Evolutionary conservation across 2,888 invertebrate genomes (phyloP), one percentile per base, ranked within the genome.

Genomic region (Eilema sororculum): DNA sequence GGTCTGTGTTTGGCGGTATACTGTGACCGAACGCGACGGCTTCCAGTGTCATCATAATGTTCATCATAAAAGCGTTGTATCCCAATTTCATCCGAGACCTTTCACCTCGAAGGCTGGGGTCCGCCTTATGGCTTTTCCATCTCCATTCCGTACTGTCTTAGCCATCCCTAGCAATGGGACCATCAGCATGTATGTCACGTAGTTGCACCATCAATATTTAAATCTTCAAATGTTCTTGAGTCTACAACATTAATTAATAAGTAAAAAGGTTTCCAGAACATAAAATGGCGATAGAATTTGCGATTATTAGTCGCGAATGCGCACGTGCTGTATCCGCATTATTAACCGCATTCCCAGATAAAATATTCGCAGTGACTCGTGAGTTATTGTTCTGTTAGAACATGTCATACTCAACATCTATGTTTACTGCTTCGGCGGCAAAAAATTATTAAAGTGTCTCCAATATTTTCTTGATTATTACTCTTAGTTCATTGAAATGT

Each of bases 261-360:
- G 5, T 5, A 2, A 28, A 33, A 33, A 33, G 3, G 8, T 33
- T 33, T 33, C 30, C 52, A 52, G n/a, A n/a, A 12, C n/a, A 30
- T 41, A 25, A 41, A 46, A 20, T 52, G n/a, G 13, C 20, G 12
- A 13, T 22, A 22, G 8, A 30, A 56, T 22, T 30, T 65, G 22
- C 64, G 64, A 56, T 52, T 65, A 65, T 52, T 52, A 64, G 28
- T 52, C 64, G 52, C 28, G 46, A 63, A 25, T 56, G 64, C n/a
- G 30, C 30, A 28, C 64, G 64, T 62, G 24, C 24, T 10, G 52
- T 52, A 52, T 52, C 52, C 64, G 64, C 52, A 22, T n/a, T 52
- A 64, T 30, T 52, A 30, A 64, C 52, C 30, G 52, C 64, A 64
- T 64, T 64, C 52, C 22, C 30, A 64, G 64, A 52, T 30, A 64